Evolutionary conservation across 64 coral and sea anemone genomes (phyloP), one percentile per base, ranked within the genome.

Genomic region (Actinia equina): DNA sequence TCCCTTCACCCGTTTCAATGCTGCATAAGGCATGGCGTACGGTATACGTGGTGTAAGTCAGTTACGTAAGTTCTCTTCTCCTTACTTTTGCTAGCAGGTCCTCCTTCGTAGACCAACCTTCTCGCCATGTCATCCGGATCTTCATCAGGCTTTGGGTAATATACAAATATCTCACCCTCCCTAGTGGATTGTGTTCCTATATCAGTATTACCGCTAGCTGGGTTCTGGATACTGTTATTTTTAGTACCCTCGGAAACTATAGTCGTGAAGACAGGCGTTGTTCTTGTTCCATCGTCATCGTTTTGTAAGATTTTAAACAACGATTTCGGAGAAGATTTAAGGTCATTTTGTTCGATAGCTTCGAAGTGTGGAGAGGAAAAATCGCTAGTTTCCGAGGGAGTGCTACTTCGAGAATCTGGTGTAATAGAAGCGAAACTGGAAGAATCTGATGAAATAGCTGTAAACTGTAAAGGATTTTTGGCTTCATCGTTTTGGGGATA

Each of bases 21-120:
- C 7, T 8, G 7, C 46, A 49, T 1, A 37, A 37, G 30, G 46
- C 46, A 49, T 49, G 46, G 0, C 46, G 46, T 49, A 49, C 46
- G 46, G 46, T 49, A 8, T 49, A 49, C 4, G 46, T 49, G 46
- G 4, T 2, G 46, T 49, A 49, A 49, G 46, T 49, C 30, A 37
- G 30, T 1, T 37, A 37, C 0, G 16, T 20, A 14, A 18, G 8
- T 63, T 18, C 16, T 17, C 43, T 78, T 44, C 15, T 81, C 18
- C 44, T 87, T 92, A 92, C 90, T 59, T 92, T 45, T 87, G 12
- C 85, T 92, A 18, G 90, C 90, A n/a, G 58, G 56, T 70, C 90
- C 90, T 20, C 62, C 85, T 15, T 43, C 70, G 61, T 86, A 92
- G 25, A 92, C 77, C 43, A 87, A 42, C 53, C 53, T n/a, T 22